Evolutionary conservation across 1,140 invertebrate species (phyloP).

Genomic region (Cotesia glomerata): DNA sequence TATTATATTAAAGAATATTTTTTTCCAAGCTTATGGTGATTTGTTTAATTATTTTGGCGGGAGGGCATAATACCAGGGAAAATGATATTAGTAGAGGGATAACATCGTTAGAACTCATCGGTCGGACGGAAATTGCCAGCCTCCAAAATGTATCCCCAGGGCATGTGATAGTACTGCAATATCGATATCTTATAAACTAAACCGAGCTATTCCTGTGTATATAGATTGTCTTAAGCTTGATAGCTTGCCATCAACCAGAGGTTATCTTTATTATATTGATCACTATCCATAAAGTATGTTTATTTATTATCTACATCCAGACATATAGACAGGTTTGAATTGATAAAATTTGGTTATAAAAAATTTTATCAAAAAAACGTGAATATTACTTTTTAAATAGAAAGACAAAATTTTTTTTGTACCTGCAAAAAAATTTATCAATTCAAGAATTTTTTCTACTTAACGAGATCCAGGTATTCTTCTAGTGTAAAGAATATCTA

Average conservation of each 20-base stretch:
- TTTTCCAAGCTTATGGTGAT: background rate
- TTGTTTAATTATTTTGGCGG: background rate
- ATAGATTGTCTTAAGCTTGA: constrained; percentile 11
- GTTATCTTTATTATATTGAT: constrained; percentile 20
- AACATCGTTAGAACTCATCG: background rate
- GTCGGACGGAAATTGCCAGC: background rate
- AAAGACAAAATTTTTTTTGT: too few species aligned
- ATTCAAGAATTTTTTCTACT: too few species aligned
- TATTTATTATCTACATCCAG: background rate
- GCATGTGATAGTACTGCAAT: background rate
- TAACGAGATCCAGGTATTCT: too few species aligned
- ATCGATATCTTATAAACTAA: constrained; percentile 29
- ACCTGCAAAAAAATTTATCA: too few species aligned
- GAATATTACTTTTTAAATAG: too few species aligned
- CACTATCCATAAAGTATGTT: background rate
- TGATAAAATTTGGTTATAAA: background rate
- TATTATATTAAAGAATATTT: too few species aligned
- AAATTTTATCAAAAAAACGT: too few species aligned
- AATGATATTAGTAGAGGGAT: background rate
- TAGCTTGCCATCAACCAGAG: background rate
- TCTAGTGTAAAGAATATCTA: too few species aligned
- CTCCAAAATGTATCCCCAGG: constrained; percentile 4
- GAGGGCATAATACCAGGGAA: background rate
- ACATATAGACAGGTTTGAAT: background rate
- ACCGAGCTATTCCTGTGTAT: constrained; percentile 13